These are phyloP conservation scores for Molossus alvarezi DNA, from an alignment of 2,797 vertebrate genomes.

Conservation along the genomic window DNA sequence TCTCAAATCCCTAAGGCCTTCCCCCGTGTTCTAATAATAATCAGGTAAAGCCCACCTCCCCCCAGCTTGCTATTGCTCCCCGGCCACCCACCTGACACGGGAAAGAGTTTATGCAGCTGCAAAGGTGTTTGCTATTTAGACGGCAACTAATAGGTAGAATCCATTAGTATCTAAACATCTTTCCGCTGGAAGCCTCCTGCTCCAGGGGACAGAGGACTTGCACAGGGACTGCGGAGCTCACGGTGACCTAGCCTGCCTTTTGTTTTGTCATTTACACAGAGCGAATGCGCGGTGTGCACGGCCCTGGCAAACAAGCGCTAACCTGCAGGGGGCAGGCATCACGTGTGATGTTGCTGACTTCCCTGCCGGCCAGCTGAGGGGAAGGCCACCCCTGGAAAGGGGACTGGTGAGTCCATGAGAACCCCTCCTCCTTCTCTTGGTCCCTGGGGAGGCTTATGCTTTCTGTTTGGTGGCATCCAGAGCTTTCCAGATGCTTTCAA, in stretches of 20 bases:
- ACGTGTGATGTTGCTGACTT: background rate
- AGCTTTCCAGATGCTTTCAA: conserved; percentile 43
- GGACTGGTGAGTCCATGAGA: background rate
- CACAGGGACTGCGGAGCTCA: background rate
- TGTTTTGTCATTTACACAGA: conserved; percentile 66
- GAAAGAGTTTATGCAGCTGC: conserved; percentile 24
- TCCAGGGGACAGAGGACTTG: background rate
- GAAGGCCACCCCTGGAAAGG: background rate
- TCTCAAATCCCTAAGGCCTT: conserved; percentile 44
- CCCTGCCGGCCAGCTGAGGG: conserved; percentile 39
- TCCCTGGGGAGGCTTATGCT: background rate
- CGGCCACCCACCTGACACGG: background rate
- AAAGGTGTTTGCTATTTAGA: conserved; percentile 58
- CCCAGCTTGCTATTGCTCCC: background rate
- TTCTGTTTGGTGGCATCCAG: conserved; percentile 45
- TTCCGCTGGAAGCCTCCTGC: background rate
- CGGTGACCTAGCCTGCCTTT: background rate
- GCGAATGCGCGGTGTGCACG: background rate
- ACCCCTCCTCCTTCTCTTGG: background rate
- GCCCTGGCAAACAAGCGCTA: background rate
- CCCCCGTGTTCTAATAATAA: conserved; percentile 49
- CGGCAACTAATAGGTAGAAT: conserved; percentile 10
- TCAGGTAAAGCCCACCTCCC: background rate
- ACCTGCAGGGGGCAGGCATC: conserved; percentile 15
- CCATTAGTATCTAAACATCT: conserved; percentile 19